Evolutionary conservation across 2,888 invertebrate species (phyloP).

Genomic region (Silvanus unidentatus): DNA sequence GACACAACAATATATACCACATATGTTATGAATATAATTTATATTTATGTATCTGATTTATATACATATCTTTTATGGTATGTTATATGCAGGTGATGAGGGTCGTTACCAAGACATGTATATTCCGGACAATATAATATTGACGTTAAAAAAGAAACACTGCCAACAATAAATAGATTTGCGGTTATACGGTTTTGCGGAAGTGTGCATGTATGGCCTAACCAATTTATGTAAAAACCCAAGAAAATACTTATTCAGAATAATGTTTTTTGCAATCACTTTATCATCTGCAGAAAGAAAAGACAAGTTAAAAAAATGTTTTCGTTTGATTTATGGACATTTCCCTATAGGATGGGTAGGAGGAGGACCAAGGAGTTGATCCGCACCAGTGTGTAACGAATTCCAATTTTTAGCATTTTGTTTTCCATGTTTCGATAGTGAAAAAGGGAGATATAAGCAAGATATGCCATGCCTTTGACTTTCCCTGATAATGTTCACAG

Average conservation of each 20-base stretch:
- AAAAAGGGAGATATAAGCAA: conserved; percentile 8
- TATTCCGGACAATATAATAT: too few species aligned
- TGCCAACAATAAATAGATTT: too few species aligned
- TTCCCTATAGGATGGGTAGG: conserved; percentile 24
- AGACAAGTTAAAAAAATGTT: conserved; percentile 29
- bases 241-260: conserved; percentile 26
- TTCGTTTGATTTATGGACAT: conserved; percentile 32
- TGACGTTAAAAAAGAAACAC: too few species aligned
- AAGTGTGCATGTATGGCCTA: too few species aligned
- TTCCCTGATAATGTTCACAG: conserved; percentile 25
- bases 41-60: too few species aligned
- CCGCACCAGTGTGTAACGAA: conserved; percentile 25
- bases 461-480: conserved; percentile 28
- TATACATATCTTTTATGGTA: too few species aligned
- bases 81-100: too few species aligned
- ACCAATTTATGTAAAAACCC: too few species aligned
- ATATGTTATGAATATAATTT: too few species aligned
- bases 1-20: too few species aligned
- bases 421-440: conserved; percentile 22
- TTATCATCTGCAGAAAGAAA: conserved; percentile 27
- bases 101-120: too few species aligned
- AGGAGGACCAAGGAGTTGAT: conserved; percentile 14
- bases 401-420: conserved; percentile 29
- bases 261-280: conserved; percentile 25
- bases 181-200: too few species aligned